Percentiles rank a stretch among this genome's conserved stretches.
Evolutionary conservation across 2,797 vertebrate genomes (phyloP).

Genomic region (Helarctos malayanus): DNA sequence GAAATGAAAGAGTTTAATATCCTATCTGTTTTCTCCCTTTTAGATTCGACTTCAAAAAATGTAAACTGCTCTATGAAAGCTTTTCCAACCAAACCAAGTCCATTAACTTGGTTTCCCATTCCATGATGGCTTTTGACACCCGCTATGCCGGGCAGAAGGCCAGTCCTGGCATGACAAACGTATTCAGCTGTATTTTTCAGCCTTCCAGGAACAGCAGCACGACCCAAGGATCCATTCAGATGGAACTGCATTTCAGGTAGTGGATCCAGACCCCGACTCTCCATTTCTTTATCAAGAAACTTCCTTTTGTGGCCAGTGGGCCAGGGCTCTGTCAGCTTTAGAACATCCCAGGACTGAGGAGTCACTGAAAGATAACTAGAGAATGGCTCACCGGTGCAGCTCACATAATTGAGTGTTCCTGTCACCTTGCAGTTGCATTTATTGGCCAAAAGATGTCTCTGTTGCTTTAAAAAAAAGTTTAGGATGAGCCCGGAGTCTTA

Average conservation of each 20-base stretch:
- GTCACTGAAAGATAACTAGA: neutral
- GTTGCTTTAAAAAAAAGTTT: slow-evolving; percentile 29
- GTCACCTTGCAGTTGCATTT: slow-evolving; percentile 66
- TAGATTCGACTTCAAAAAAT: slow-evolving; percentile 99
- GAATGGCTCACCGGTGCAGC: neutral
- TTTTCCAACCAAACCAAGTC: slow-evolving; percentile 97
- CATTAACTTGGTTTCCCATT: slow-evolving; percentile 97
- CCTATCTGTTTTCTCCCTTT: slow-evolving; percentile 34
- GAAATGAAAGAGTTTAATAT: neutral
- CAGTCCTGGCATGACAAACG: slow-evolving; percentile 88
- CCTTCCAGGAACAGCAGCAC: slow-evolving; percentile 94
- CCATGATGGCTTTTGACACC: slow-evolving; percentile 97
- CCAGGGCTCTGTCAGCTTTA: neutral
- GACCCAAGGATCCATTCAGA: slow-evolving; percentile 95
- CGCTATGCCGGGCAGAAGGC: slow-evolving; percentile 88
- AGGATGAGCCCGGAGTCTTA: slow-evolving; percentile 20
- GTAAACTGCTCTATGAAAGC: slow-evolving; percentile 97
- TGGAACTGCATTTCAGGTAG: slow-evolving; percentile 98
- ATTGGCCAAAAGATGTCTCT: slow-evolving; percentile 87
- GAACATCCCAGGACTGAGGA: neutral
- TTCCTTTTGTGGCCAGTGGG: neutral
- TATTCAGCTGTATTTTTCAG: slow-evolving; percentile 97
- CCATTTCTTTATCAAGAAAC: neutral
- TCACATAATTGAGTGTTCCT: neutral
- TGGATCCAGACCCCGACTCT: neutral